Evolutionary conservation across 2,888 invertebrate species (phyloP), one percentile per base, ranked within the genome.

Genomic region (Aspidiotus destructor): DNA sequence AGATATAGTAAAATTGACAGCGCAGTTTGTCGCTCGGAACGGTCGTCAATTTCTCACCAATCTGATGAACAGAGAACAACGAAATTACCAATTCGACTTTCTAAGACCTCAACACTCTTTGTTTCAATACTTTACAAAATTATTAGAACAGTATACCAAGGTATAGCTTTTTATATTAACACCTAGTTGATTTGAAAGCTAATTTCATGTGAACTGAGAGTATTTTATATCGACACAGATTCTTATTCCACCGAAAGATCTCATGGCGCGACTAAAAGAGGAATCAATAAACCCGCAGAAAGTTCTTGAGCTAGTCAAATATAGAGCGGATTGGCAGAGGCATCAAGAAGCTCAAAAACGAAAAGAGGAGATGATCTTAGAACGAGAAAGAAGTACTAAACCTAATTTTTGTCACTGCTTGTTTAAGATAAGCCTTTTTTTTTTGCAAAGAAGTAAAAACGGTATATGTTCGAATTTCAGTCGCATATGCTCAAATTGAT

Each of bases 41-140:
- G 99, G 99, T 0, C 85, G 98, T 0, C 95, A 97, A 76, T 99
- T 99, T 78, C 81, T 99, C 16, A 98, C 98, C 0, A 96, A 96
- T 76, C 80, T 99, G 15, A 99, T 99, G 98, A 97, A 96, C 76
- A 85, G 96, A 17, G 99, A 99, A 76, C 95, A 96, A 76, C 82
- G 97, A 5, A 99, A 99, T 77, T 97, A 92, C 75, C 97, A 98
- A 78, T 99, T 99, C 81, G 99, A 99, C 78, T 99, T 99, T 77
- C 81, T 99, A 6, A 85, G 98, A 3, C 99, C 99, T 0, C 98
- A 99, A 75, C 99, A 99, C 80, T 96, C 96, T 0, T 83, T 98
- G 11, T 99, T 99, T 77, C 93, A 92, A 75, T 99, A 99, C 79
- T 99, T 99, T 76, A 98, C 98, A 0, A 92, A 97, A 75, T 82